These are phyloP conservation scores for Archocentrus centrarchus DNA, from an alignment of 2,113 vertebrate species.

Conservation along the genomic window DNA sequence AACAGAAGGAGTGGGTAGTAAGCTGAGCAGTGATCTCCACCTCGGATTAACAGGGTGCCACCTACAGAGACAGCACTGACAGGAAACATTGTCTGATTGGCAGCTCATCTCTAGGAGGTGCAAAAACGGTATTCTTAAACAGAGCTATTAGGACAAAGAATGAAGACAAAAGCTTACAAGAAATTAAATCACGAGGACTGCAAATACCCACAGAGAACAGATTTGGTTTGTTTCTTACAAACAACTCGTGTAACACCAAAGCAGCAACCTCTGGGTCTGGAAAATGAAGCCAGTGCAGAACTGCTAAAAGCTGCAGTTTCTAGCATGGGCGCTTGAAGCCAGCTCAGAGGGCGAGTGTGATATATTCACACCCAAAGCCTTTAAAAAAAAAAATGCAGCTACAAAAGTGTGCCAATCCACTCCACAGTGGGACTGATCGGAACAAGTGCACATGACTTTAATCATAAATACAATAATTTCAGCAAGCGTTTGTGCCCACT, in stretches of 20 bases:
- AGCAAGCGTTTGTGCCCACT: too few species aligned
- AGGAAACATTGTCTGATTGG: neutral
- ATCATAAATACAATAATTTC: too few species aligned
- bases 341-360: neutral
- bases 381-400: neutral
- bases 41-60: neutral
- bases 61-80: neutral
- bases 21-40: neutral
- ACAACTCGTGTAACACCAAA: neutral
- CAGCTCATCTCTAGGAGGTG: neutral
- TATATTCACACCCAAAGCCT: neutral
- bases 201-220: slow-evolving; percentile 2
- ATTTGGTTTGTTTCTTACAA: neutral
- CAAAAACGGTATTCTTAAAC: neutral
- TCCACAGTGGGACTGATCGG: too few species aligned
- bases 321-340: neutral
- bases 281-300: neutral
- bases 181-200: neutral
- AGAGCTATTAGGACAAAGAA: neutral
- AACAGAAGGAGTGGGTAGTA: neutral
- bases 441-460: too few species aligned
- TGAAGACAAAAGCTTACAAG: neutral
- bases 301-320: neutral
- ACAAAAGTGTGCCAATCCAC: neutral
- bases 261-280: neutral